Base-by-base conservation (phyloP, 2,888 invertebrate species). In the Darwinula stevensoni region DNA sequence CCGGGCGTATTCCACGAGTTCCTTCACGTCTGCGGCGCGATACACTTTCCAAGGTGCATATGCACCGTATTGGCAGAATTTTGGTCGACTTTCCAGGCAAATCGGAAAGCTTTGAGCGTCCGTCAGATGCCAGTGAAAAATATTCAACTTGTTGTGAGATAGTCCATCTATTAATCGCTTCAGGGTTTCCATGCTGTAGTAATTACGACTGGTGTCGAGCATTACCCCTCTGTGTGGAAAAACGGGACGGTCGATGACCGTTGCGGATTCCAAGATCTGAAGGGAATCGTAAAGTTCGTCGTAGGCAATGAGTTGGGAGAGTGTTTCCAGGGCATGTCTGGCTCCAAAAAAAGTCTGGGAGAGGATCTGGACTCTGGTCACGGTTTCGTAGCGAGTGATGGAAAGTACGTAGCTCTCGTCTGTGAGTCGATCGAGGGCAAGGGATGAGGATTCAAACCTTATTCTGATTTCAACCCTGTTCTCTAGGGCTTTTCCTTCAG, bases 51-150 rank as follows among this genome's bases (percentile, higher is more conserved):
- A 58, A 29, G 69, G 63, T 6, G 22, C 22, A 44, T 74, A 73
- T 4, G 84, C 73, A 2, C 88, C 88, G 13, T 67, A 59, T 39
- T 62, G 63, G 3, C 67, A 57, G 9, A 80, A 49, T 29, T 69
- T 57, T 0, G 76, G 76, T 38, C 61, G 61, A 22, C 42, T 53
- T 14, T 45, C 46, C 26, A 47, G 43, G 39, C 55, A 54, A 41
- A 54, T 57, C 2, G 59, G 58, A 40, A 58, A 59, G 1, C 57
- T 55, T 38, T 57, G 54, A 32, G 58, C 55, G 41, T 59, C 59
- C 1, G 43, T 45, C 29, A 45, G 39, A 32, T 45, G 45, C 58
- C 58, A 59, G 40, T 59, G 59, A 36, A 59, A 46, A 16, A 58
- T 56, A 40, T 59, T 59, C 43, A 59, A 41, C 42, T 59, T 59